Percentiles rank a stretch among this genome's conserved stretches.
phyloP scores from a whole-genome alignment of 2,888 invertebrate species.

The Morpho helenor region DNA sequence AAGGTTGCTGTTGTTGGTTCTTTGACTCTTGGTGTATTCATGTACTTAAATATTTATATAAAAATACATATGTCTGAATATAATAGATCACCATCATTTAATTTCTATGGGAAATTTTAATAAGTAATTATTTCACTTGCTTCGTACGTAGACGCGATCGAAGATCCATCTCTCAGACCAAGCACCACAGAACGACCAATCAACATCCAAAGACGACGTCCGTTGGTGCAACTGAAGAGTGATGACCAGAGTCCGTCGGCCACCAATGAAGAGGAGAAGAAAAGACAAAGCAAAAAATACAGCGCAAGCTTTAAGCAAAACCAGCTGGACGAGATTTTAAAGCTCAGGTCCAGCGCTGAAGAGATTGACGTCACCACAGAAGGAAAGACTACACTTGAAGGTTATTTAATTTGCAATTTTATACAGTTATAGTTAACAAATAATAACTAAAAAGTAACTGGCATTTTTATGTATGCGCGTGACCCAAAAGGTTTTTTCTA shows the following conservation, averaged over 20 bases:
- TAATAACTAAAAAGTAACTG: too few species aligned
- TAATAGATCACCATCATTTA: too few species aligned
- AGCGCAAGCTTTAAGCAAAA: slow-evolving; percentile 66
- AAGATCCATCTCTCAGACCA: slow-evolving; percentile 51
- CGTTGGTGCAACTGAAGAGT: slow-evolving; percentile 54
- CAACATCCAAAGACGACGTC: slow-evolving; percentile 58
- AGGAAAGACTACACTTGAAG: slow-evolving; percentile 43
- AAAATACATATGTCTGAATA: not conserved
- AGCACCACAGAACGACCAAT: slow-evolving; percentile 36
- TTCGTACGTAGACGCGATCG: slow-evolving; percentile 46
- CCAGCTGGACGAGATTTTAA: slow-evolving; percentile 57
- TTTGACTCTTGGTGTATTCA: too few species aligned
- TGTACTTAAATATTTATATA: not conserved
- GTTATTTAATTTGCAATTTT: slow-evolving; percentile 31
- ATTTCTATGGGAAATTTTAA: not conserved
- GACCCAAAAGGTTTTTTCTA: too few species aligned
- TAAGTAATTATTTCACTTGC: not conserved
- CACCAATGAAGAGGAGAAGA: slow-evolving; percentile 65
- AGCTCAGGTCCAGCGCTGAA: slow-evolving; percentile 36
- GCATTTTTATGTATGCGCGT: too few species aligned
- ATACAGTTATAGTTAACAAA: too few species aligned
- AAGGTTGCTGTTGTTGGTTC: too few species aligned
- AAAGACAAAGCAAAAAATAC: slow-evolving; percentile 71
- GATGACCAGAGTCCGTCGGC: slow-evolving; percentile 65
- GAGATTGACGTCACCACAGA: slow-evolving; percentile 46